Percentiles rank a stretch among this genome's conserved stretches.
phyloP scores from a whole-genome alignment of 2,888 invertebrate genomes.

The Caenorhabditis afra region DNA sequence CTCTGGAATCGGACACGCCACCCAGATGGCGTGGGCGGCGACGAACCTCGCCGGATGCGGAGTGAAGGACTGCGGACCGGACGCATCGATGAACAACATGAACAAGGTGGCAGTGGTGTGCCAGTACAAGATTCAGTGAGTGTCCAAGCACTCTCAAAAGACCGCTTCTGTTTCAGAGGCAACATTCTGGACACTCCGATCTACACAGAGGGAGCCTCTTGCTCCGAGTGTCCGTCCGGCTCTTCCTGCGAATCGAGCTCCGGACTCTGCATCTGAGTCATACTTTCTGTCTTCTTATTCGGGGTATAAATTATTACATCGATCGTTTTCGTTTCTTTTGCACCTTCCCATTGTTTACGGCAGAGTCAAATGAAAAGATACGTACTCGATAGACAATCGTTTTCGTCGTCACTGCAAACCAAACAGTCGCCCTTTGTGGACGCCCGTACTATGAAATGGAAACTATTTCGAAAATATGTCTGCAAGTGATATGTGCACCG shows the following conservation, averaged over 20 bases:
- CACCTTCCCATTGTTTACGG: neutral
- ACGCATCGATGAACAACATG: constrained; percentile 21
- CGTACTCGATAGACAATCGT: too few relatives aligned
- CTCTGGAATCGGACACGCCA: constrained; percentile 51
- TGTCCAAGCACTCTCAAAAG: too few relatives aligned
- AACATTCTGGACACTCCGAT: constrained; percentile 26
- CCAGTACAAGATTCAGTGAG: constrained; percentile 40
- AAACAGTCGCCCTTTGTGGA: too few relatives aligned
- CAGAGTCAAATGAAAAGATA: too few relatives aligned
- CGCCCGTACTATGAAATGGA: too few relatives aligned
- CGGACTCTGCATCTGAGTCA: constrained; percentile 38
- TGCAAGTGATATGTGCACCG: too few relatives aligned
- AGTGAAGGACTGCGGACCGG: constrained; percentile 47
- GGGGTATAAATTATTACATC: neutral
- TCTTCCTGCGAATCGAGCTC: constrained; percentile 28
- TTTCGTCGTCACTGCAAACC: too few relatives aligned
- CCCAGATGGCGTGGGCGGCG: constrained; percentile 51
- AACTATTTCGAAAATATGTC: too few relatives aligned
- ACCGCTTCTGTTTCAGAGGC: constrained; percentile 29
- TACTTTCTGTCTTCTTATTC: neutral
- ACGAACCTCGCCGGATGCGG: constrained; percentile 46
- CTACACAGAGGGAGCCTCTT: constrained; percentile 32
- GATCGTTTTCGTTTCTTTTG: neutral
- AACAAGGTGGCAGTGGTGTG: constrained; percentile 60
- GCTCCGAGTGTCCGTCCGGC: constrained; percentile 41